Evolutionary conservation across 1,140 invertebrate species (phyloP), one percentile per base, ranked within the genome.

Genomic region (Euwallacea fornicatus): DNA sequence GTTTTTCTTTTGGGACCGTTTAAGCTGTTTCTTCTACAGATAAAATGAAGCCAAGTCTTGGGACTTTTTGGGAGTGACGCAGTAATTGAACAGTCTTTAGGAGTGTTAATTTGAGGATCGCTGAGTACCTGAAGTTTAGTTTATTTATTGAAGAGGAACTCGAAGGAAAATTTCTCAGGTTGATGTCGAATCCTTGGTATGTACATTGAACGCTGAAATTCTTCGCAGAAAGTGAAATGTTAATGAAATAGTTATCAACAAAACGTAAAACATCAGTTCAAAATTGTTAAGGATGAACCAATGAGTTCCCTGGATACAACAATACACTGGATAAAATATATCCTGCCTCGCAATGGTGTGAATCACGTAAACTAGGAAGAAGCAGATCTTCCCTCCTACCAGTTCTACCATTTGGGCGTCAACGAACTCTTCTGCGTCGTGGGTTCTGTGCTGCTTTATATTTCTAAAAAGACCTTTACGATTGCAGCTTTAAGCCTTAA

Each of bases 251-350:
- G 41, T 66, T 55, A 10, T 21, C 54, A 53, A 8, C 62, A 53
- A 47, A 42, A 76, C 71, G 50, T 75, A 76, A 53, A 58, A 73
- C 64, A 54, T 53, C 42, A 71, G 71, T 8, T 60, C 75, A 16
- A 42, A 75, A 73, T 75, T n/a, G 56, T 65, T 10, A 44, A 42
- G 0, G 85, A 86, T 55, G 78, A 82, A 75, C 83, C 80, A 0
- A 75, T 80, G 43, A 73, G 79, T 56, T 59, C 76, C 2, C 60
- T 85, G 42, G 76, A 86, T 2, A 77, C 78, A 46, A 80, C 83
- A 0, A 76, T 83, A n/a, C 86, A 81, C 79, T 87, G 85, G 85
- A 84, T 81, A 6, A 85, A 87, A 73, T 86, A 85, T 76, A 82
- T 87, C 2, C 76, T 87, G 41, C 76, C 84, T 16, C 79, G 86